Base-by-base conservation (phyloP, 2,113 vertebrate genomes). In the Cephalopterus ornatus region DNA sequence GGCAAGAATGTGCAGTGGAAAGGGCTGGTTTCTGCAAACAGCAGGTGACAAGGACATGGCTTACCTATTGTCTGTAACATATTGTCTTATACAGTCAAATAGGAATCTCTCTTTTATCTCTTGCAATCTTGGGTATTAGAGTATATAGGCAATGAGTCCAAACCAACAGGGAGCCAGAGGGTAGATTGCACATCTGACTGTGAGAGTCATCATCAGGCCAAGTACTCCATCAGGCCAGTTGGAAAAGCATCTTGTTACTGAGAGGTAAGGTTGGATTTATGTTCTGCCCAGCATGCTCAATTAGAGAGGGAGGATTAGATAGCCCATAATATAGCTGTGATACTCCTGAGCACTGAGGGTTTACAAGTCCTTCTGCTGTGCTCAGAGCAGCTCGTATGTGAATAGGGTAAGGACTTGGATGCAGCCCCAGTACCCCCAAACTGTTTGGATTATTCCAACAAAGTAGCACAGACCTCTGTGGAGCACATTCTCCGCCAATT, bases 251-350 rank as follows among this genome's bases (percentile, higher is more conserved):
- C 88, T 91, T 78, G 76, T 89, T 77, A 37, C 83, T 72, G 91
- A 87, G 95, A 94, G 85, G 86, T 72, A 91, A 85, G 44, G 75
- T 80, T 95, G 95, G 85, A 91, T 96, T 97, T 88, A 65, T 92
- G 70, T 81, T 78, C 76, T 95, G 82, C 85, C 85, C 86, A 81
- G 85, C 42, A 22, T 0, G 4, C 70, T 94, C 83, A 37, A 46
- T 94, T 89, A 77, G 80, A 84, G 91, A 70, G 44, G 37, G 37
- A 82, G 66, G 65, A 89, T 92, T 91, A 94, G 79, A 14, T 27
- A 90, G 72, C 39, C 72, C 56, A 24, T 77, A 72, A 61, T 33
- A 56, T 53, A 59, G 61, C 70, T 72, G 62, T 74, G 61, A 59
- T 70, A 53, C 44, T 65, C 44, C 33, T 44, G 55, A 84, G 61